Evolutionary conservation across 2,113 vertebrate genomes (phyloP), one percentile per base, ranked within the genome.

Genomic region (Nycticorax nycticorax): DNA sequence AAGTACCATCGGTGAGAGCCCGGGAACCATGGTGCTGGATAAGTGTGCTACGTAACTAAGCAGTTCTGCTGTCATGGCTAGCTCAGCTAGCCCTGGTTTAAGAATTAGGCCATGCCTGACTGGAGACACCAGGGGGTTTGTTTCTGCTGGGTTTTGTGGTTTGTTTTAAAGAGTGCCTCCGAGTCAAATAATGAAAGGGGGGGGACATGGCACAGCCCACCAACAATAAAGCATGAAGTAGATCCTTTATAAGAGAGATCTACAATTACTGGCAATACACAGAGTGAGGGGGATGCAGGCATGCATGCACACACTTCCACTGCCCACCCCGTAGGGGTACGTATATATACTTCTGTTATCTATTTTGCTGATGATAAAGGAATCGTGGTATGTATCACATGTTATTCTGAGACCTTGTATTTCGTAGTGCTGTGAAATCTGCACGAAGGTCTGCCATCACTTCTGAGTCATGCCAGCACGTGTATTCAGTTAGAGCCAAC

Each of bases 61-160:
- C 48, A 37, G 1, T 92, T 81, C 68, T 81, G 62, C 75, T 88
- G 27, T 48, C 4, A 1, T 5, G 11, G 32, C 89, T 73, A 47
- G 74, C 15, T 85, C 77, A 27, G 50, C 71, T 74, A 80, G 45
- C 76, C 88, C 4, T 12, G 17, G 33, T 41, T 35, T 50, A 37
- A 93, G 74, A 97, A 95, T 53, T 92, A 39, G 92, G 89, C 96
- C 88, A 45, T 24, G 35, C 69, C 43, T 87, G 62, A 53, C 28
- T 78, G 43, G 78, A 37, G 59, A 72, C 33, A 55, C 60, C 45
- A 47, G 35, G 74, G 82, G 52, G 60, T 66, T 89, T 77, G 59
- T 57, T 94, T 80, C 60, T 89, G 27, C 84, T 91, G 80, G 3
- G 5, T 41, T 91, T 94, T 80, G 43, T 63, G 43, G 37, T 77